Evolutionary conservation across 2,888 invertebrate species (phyloP), one percentile per base, ranked within the genome.

Genomic region (Acanthosepion lycidas): DNA sequence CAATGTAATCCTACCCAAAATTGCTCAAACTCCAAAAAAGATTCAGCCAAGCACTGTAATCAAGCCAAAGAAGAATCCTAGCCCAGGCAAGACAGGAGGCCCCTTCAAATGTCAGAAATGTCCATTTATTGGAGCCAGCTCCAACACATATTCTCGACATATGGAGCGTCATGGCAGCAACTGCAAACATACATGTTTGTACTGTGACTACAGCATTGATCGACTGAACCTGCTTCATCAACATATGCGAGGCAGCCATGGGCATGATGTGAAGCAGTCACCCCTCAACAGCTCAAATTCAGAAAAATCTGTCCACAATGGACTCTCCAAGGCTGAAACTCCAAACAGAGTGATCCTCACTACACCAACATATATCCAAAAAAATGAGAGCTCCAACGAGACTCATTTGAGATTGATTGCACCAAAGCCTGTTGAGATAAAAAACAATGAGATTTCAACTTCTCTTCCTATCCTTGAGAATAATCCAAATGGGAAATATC

Each of bases 131-230:
- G 96, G 96, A 53, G 96, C 96, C 20, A 96, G 96, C 95, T 95
- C 96, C 23, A 96, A 96, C 12, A 96, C 96, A 0, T 97, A 96
- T 94, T 96, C 96, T 18, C 95, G 96, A 9, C 97, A 97, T 95
- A 96, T 96, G 93, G 96, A 96, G 91, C 94, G 96, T 49, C 97
- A 97, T 95, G 96, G 96, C n/a, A 96, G 96, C 94, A 96, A 96
- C 94, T 96, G 96, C 94, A 95, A 96, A n/a, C 96, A 96, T 93
- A 96, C 96, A 15, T 97, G 97, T 95, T 95, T 96, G 93, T 96
- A 96, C 95, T 97, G 97, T 95, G 97, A 97, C 95, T 97, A 97
- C 96, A 97, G 97, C 94, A 96, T 97, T 51, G 96, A 97, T 94
- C 95, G 96, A 53, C 96, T 96, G 94, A 96, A 96, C 94, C 96